Conservation (phyloP, 2,797 vertebrate genomes). For the Lophura swinhoii region DNA sequence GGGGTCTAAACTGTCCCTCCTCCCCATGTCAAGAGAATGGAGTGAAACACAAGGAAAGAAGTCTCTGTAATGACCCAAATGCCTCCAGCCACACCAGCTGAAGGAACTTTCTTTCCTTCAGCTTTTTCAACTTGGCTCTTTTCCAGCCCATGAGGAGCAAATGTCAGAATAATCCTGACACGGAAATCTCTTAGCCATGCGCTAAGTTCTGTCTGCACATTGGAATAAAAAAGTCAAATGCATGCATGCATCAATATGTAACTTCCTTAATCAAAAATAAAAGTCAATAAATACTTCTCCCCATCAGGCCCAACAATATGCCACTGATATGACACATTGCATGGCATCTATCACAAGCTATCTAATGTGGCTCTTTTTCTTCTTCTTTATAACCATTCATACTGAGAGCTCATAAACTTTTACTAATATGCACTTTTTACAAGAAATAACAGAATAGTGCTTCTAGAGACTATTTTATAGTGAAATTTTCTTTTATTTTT, state of each 20-base stretch:
- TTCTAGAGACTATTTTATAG: conserved; percentile 41
- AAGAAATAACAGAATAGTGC: conserved; percentile 9
- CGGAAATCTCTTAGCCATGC: neutral
- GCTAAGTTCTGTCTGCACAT: neutral
- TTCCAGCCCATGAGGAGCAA: conserved; percentile 1
- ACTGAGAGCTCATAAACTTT: neutral
- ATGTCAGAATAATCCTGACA: conserved; percentile 24
- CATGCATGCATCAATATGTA: too few species aligned
- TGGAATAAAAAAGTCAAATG: neutral
- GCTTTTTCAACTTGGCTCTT: conserved; percentile 5
- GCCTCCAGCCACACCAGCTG: neutral
- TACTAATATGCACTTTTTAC: conserved; percentile 21
- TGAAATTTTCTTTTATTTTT: neutral
- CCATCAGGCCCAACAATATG: neutral
- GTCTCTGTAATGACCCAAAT: accelerated
- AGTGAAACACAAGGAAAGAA: neutral
- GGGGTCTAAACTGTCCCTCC: neutral
- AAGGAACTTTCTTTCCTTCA: neutral
- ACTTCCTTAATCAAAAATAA: neutral
- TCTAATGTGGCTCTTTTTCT: neutral
- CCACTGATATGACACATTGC: neutral
- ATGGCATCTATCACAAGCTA: neutral
- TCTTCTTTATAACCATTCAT: neutral
- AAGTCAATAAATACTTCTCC: neutral
- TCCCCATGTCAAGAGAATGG: neutral